A percentile compares a stretch with the other conserved stretches of the same genome.
Conservation (phyloP, 2,113 vertebrate species). For the Nerophis ophidion region DNA sequence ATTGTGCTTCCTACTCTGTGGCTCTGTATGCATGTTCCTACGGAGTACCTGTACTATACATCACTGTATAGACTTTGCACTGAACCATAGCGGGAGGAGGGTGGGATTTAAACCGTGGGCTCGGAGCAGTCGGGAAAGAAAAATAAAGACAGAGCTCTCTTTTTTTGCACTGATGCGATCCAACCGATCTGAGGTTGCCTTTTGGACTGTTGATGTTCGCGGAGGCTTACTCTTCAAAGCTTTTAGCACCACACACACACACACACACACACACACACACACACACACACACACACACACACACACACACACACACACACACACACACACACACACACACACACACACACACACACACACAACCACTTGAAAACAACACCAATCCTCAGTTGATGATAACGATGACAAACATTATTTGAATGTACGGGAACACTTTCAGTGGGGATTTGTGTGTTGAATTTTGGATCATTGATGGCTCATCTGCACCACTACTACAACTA, state of each 20-base stretch:
- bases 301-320: constrained; percentile 4
- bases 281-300: constrained; percentile 17
- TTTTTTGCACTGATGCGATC: constrained; percentile 64
- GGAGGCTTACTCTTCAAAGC: constrained; percentile 40
- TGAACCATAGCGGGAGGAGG: constrained; percentile 61
- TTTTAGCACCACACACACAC: constrained; percentile 34
- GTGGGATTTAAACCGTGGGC: constrained; percentile 17
- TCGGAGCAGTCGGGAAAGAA: constrained; percentile 14
- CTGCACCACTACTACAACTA: constrained; percentile 12
- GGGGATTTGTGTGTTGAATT: constrained; percentile 19
- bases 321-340: constrained; percentile 49
- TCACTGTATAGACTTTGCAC: constrained; percentile 74
- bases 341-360: constrained; percentile 54
- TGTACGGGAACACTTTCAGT: constrained; percentile 41
- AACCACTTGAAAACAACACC: constrained; percentile 46
- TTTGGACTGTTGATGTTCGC: constrained; percentile 43
- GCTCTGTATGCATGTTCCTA: constrained; percentile 71
- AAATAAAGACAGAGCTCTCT: constrained; percentile 45
- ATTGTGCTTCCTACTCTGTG: constrained; percentile 69
- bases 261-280: constrained; percentile 12
- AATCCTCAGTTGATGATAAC: constrained; percentile 44
- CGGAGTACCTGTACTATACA: constrained; percentile 67
- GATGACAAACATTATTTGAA: constrained; percentile 51
- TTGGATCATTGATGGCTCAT: constrained; percentile 43
- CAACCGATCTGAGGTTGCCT: constrained; percentile 60